Conservation (phyloP, 2,888 invertebrate species). For the Protodeltote pygarga region DNA sequence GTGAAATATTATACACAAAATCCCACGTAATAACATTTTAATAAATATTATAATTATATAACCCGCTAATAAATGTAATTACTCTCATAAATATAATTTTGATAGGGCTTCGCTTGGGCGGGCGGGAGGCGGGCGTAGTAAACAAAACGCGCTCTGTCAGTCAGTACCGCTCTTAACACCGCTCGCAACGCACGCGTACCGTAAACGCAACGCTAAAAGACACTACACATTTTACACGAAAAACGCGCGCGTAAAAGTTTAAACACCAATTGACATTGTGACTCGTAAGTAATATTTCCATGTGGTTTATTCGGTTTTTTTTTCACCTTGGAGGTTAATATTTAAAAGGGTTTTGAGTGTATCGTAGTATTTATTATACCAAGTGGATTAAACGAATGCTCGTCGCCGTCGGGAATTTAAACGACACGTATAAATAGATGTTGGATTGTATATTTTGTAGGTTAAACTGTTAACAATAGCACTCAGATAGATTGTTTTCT, state of each 20-base stretch:
- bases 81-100: slow-evolving; percentile 36
- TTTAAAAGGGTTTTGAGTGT: slow-evolving; percentile 27
- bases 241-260: slow-evolving; percentile 53
- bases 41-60: no score
- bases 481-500: no score
- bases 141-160: slow-evolving; percentile 34
- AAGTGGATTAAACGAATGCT: slow-evolving; percentile 39
- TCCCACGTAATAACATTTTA: no score
- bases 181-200: slow-evolving; percentile 47
- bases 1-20: no score
- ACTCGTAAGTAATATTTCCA: slow-evolving; percentile 46
- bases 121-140: slow-evolving; percentile 52
- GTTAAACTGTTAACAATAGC: not conserved
- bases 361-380: slow-evolving; percentile 37
- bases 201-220: slow-evolving; percentile 34
- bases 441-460: slow-evolving; percentile 5
- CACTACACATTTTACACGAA: slow-evolving; percentile 32
- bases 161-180: slow-evolving; percentile 48
- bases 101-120: slow-evolving; percentile 53
- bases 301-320: slow-evolving; percentile 1
- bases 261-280: slow-evolving; percentile 27
- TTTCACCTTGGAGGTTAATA: slow-evolving; percentile 2
- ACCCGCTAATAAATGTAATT: slow-evolving; percentile 21
- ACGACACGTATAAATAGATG: slow-evolving; percentile 26
- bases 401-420: slow-evolving; percentile 21